Conservation (phyloP, 2,888 invertebrate species). For the Crematogaster levior region DNA sequence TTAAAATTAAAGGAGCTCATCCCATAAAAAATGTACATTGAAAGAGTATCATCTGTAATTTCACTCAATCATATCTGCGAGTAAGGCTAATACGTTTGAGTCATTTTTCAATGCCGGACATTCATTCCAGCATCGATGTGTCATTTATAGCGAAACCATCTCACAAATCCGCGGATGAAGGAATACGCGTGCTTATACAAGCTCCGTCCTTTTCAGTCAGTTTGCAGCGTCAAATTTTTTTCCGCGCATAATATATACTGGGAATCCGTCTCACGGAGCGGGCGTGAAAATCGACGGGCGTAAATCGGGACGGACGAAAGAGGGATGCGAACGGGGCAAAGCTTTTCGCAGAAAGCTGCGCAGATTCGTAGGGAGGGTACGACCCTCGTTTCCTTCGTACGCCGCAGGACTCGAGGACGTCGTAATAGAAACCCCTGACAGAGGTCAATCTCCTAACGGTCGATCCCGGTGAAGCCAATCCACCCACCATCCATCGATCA, state of each 20-base stretch:
- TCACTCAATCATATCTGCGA: background rate
- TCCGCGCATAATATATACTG: slow-evolving; percentile 36
- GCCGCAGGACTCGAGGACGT: slow-evolving; percentile 68
- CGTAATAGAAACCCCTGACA: slow-evolving; percentile 81
- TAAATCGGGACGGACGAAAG: slow-evolving; percentile 58
- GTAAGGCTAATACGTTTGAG: background rate
- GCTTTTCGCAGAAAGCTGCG: slow-evolving; percentile 32
- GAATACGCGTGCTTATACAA: background rate
- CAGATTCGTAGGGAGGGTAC: slow-evolving; percentile 39
- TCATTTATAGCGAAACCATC: slow-evolving; percentile 29
- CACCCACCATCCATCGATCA: slow-evolving; percentile 76
- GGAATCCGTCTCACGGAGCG: slow-evolving; percentile 14
- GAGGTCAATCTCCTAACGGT: slow-evolving; percentile 80
- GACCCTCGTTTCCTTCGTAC: slow-evolving; percentile 60
- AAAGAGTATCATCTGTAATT: background rate
- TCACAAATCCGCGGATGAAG: slow-evolving; percentile 10
- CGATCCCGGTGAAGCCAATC: slow-evolving; percentile 76
- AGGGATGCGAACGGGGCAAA: background rate
- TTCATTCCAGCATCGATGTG: background rate
- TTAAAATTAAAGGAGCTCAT: background rate
- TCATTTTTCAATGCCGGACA: slow-evolving; percentile 15
- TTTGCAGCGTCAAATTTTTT: slow-evolving; percentile 35
- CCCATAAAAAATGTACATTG: background rate
- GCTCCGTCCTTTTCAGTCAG: slow-evolving; percentile 29
- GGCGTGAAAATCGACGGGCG: slow-evolving; percentile 64